Conservation (phyloP, 2,797 vertebrate species). For the Chaetodon trifasciatus region DNA sequence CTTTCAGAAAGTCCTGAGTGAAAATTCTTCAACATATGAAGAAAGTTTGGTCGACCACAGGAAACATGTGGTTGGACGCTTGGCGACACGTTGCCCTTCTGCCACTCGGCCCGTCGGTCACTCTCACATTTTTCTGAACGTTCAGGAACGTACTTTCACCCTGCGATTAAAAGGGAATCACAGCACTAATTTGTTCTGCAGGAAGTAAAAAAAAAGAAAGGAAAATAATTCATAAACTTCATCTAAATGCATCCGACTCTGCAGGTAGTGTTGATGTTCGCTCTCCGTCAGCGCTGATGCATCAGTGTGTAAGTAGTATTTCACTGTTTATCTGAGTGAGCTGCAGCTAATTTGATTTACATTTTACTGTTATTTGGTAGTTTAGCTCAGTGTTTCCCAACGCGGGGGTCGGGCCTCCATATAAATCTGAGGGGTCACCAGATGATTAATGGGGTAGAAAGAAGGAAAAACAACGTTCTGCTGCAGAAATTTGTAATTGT, state of each 20-base stretch:
- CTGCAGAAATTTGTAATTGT: not conserved
- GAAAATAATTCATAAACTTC: not conserved
- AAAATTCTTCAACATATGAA: constrained; percentile 35
- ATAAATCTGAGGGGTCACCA: not conserved
- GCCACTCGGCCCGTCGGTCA: constrained; percentile 31
- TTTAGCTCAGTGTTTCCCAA: not conserved
- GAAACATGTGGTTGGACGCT: constrained; percentile 32
- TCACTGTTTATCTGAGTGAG: not conserved
- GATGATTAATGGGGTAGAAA: not conserved
- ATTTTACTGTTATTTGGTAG: not conserved
- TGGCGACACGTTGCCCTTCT: constrained; percentile 29
- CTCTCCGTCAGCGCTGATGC: too few relatives aligned
- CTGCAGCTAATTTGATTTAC: not conserved
- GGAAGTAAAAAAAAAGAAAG: not conserved
- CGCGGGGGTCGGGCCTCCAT: too few relatives aligned
- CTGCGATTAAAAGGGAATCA: constrained; percentile 15
- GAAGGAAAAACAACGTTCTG: not conserved
- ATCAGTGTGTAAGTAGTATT: not conserved
- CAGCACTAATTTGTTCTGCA: constrained; percentile 8
- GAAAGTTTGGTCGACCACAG: constrained; percentile 46
- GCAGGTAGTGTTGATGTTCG: not conserved
- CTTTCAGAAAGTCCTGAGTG: not conserved
- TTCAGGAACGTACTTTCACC: constrained; percentile 21
- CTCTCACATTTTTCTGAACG: constrained; percentile 3
- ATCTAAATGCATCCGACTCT: not conserved